A percentile compares a stretch with the other conserved stretches of the same genome.
Conservation (phyloP, 2,888 invertebrate species). For the Melanargia galathea region DNA sequence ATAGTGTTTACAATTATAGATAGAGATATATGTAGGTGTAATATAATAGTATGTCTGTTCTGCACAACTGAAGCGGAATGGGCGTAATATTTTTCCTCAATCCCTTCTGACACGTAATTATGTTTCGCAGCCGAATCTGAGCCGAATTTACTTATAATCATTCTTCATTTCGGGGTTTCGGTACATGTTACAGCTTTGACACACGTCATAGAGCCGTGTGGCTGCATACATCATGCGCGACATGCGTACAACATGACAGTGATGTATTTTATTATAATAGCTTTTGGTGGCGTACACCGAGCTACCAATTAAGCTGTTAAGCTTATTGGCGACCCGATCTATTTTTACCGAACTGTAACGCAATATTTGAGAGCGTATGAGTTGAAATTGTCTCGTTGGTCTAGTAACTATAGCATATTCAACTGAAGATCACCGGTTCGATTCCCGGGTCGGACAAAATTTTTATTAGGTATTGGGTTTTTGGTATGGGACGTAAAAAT, state of each 20-base stretch:
- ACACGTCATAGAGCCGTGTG: constrained; percentile 11
- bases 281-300: constrained; percentile 11
- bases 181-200: constrained; percentile 15
- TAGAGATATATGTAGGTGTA: no score
- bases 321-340: background rate
- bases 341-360: background rate
- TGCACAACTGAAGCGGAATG: background rate
- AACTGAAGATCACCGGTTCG: no score
- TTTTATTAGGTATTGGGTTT: no score
- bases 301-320: constrained; percentile 14
- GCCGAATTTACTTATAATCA: background rate
- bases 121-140: background rate
- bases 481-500: no score
- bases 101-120: background rate
- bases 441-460: no score
- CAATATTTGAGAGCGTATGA: background rate
- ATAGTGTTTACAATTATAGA: no score
- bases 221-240: constrained; percentile 26
- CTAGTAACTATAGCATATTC: no score
- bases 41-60: no score
- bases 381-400: no score
- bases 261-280: constrained; percentile 27
- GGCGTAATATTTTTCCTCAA: background rate
- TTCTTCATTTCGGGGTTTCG: constrained; percentile 18
- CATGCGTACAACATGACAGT: constrained; percentile 21